Conservation (phyloP, 2,888 invertebrate species). For the Chouioia cunea region DNA sequence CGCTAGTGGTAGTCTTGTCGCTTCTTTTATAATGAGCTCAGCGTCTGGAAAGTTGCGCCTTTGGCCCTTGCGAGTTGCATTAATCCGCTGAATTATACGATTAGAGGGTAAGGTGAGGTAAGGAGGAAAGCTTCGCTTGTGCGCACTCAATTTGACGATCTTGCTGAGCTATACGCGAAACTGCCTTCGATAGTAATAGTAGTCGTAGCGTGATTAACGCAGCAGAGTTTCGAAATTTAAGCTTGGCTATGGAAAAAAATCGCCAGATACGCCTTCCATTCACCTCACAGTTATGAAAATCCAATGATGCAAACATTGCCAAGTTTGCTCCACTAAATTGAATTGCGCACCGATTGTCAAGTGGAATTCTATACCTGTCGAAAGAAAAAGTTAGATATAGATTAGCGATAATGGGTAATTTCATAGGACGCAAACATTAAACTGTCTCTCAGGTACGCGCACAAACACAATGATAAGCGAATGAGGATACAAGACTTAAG, state of each 20-base stretch:
- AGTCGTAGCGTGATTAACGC: neutral
- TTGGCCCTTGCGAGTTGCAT: slow-evolving; percentile 49
- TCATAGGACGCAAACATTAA: no score
- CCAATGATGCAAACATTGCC: slow-evolving; percentile 23
- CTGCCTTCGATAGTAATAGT: neutral
- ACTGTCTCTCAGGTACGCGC: no score
- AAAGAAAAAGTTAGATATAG: no score
- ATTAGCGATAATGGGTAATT: no score
- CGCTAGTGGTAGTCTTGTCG: slow-evolving; percentile 31
- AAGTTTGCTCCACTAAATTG: no score
- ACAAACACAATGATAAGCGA: no score
- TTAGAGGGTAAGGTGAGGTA: slow-evolving; percentile 42
- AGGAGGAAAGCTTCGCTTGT: slow-evolving; percentile 19
- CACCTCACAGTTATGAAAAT: slow-evolving; percentile 37
- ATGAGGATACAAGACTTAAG: no score
- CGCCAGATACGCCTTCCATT: neutral
- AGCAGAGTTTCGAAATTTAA: slow-evolving; percentile 36
- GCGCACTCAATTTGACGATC: slow-evolving; percentile 50
- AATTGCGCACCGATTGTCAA: no score
- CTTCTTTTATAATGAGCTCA: slow-evolving; percentile 54
- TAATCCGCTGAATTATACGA: slow-evolving; percentile 55
- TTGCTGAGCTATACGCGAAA: slow-evolving; percentile 16
- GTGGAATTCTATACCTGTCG: no score
- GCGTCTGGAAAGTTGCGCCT: slow-evolving; percentile 53
- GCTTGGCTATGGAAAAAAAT: neutral